phyloP scores from a whole-genome alignment of 2,113 vertebrate genomes.

The Poicephalus meyeri region DNA sequence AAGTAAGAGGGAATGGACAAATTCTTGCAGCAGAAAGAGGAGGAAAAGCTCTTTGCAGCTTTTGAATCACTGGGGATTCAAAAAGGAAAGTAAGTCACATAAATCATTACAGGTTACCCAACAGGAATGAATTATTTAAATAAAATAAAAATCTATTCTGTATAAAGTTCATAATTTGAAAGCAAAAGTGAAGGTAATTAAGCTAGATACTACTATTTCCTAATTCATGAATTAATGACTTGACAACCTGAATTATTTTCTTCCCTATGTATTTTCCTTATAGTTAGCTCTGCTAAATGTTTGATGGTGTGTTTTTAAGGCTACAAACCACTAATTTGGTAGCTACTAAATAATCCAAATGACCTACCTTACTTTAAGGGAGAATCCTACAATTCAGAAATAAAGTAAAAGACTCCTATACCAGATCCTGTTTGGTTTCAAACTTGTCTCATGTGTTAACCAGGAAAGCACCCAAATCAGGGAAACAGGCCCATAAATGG shows the following conservation, averaged over 20 bases:
- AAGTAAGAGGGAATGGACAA: background rate
- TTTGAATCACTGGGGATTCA: background rate
- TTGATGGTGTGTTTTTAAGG: background rate
- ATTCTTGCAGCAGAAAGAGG: background rate
- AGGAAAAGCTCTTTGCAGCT: background rate
- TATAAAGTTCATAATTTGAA: background rate
- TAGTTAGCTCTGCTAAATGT: background rate
- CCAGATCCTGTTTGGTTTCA: background rate
- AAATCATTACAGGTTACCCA: background rate
- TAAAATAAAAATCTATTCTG: background rate
- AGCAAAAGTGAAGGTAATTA: background rate
- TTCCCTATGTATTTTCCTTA: background rate
- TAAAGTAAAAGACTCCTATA: background rate
- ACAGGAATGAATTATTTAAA: background rate
- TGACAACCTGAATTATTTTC: background rate
- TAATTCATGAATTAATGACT: background rate
- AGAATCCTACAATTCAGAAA: background rate
- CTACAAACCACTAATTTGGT: background rate
- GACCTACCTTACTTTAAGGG: background rate
- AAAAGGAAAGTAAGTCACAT: background rate
- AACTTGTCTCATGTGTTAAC: fast-evolving
- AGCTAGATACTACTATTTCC: background rate
- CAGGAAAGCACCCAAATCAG: background rate
- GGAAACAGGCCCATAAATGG: background rate
- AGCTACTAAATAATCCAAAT: background rate